Conservation (phyloP, 2,888 invertebrate genomes). For the Drosophila subquinaria region DNA sequence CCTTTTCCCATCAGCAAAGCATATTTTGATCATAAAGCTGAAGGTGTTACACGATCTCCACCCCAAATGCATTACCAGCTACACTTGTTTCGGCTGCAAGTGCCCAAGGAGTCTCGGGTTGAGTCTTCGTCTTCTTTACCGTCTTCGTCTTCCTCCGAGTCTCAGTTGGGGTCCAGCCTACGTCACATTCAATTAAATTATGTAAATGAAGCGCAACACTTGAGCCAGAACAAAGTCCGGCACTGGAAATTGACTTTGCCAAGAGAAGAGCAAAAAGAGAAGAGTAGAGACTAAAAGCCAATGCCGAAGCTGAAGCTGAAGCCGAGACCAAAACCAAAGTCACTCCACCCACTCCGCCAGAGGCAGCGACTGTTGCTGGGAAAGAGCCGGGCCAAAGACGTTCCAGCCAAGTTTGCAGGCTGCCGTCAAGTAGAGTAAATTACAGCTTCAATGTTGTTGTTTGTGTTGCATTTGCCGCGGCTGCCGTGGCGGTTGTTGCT, state of each 20-base stretch:
- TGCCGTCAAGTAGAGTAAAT: slow-evolving; percentile 67
- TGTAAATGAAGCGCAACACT: slow-evolving; percentile 80
- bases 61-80: slow-evolving; percentile 72
- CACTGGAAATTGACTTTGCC: slow-evolving; percentile 59
- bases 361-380: slow-evolving; percentile 8
- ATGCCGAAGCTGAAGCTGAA: slow-evolving; percentile 8
- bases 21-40: slow-evolving; percentile 2
- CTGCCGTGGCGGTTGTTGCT: slow-evolving; percentile 53
- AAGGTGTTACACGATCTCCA: slow-evolving; percentile 68
- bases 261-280: slow-evolving; percentile 17
- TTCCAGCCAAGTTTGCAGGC: slow-evolving; percentile 45
- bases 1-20: neutral
- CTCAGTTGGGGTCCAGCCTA: slow-evolving; percentile 38
- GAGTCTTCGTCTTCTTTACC: neutral
- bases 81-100: slow-evolving; percentile 61
- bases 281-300: slow-evolving; percentile 23
- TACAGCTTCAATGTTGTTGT: slow-evolving; percentile 58
- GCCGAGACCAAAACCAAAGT: neutral
- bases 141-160: neutral
- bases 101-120: slow-evolving; percentile 9
- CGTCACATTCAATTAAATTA: slow-evolving; percentile 83
- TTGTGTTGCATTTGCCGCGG: slow-evolving; percentile 51
- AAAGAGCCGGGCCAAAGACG: neutral
- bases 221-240: slow-evolving; percentile 43
- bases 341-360: slow-evolving; percentile 75